Evolutionary conservation across 2,797 vertebrate species (phyloP).

Genomic region (Eremophila alpestris): DNA sequence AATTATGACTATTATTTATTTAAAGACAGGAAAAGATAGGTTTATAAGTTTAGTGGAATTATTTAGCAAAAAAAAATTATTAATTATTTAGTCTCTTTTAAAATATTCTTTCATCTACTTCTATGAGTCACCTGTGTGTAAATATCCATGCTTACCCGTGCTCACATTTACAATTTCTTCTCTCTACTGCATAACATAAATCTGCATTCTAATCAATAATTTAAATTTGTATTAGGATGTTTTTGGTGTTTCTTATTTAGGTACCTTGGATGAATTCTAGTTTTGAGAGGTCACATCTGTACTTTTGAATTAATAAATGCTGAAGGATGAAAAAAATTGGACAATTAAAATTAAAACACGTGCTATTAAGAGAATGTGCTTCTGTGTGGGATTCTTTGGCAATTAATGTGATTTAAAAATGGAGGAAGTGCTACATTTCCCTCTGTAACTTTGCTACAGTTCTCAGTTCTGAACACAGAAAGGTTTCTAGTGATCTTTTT

Average conservation of each 20-base stretch:
- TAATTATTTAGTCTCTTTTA: not conserved
- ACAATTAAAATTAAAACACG: not conserved
- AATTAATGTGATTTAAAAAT: not conserved
- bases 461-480: not conserved
- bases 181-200: not conserved
- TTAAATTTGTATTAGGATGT: not conserved
- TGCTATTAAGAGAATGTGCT: not conserved
- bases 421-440: not conserved
- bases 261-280: not conserved
- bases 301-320: not conserved
- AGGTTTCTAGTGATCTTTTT: not conserved
- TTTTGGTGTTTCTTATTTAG: not conserved
- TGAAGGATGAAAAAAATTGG: not conserved
- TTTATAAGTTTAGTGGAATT: not conserved
- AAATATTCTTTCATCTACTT: not conserved
- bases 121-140: not conserved
- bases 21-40: not conserved
- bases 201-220: not conserved
- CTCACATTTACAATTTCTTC: not conserved
- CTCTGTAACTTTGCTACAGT: not conserved
- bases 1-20: not conserved
- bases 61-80: not conserved
- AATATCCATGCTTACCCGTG: not conserved
- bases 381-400: not conserved
- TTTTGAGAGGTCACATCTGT: not conserved